These are phyloP conservation scores for Sitobion miscanthi DNA, from an alignment of 1,140 invertebrate genomes.

Conservation along the genomic window DNA sequence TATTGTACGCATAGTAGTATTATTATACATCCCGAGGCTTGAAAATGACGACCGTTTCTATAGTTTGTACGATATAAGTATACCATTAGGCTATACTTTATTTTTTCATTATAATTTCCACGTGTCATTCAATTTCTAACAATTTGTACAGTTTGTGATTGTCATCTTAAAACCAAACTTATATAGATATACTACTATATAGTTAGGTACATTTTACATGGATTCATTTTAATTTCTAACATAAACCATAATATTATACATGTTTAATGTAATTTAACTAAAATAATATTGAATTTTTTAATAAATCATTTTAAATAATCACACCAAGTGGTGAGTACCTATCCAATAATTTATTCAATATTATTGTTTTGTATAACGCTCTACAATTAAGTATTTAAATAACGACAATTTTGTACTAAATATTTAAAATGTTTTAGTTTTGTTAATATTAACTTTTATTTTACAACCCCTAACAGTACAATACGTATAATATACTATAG, in stretches of 20 bases:
- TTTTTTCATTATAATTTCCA: background rate
- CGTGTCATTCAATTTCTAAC: background rate
- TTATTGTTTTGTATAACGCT: background rate
- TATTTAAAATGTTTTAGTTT: background rate
- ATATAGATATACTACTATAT: background rate
- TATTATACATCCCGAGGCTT: background rate
- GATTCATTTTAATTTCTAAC: too few relatives aligned
- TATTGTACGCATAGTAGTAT: too few relatives aligned
- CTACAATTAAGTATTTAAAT: background rate
- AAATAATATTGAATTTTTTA: background rate
- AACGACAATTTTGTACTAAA: background rate
- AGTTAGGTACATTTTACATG: background rate
- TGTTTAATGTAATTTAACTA: background rate
- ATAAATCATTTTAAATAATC: background rate
- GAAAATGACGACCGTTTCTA: background rate
- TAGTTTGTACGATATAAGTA: background rate
- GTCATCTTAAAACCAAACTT: too few relatives aligned
- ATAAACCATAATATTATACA: background rate
- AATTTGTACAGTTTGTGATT: too few relatives aligned
- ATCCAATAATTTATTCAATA: background rate
- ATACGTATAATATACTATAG: background rate
- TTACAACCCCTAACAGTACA: background rate
- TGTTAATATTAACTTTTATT: background rate
- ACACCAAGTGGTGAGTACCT: background rate
- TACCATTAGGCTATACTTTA: background rate